Conservation (phyloP, 2,113 vertebrate species). For the Atractosteus spatula region DNA sequence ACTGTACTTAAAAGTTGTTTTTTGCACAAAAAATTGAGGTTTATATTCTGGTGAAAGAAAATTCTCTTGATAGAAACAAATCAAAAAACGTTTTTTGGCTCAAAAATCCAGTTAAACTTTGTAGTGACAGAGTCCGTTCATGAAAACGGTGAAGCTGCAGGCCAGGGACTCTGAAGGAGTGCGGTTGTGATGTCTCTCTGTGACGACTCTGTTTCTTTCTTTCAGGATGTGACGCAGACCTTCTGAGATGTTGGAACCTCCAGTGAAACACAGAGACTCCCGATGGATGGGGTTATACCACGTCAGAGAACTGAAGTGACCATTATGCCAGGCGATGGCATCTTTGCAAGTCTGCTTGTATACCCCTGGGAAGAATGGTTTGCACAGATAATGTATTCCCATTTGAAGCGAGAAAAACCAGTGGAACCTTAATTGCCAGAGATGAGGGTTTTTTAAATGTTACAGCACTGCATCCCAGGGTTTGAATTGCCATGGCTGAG, state of each 20-base stretch:
- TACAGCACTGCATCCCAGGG: slow-evolving; percentile 43
- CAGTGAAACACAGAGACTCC: background rate
- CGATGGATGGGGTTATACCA: slow-evolving; percentile 14
- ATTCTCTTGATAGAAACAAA: too few relatives aligned
- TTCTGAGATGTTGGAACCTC: slow-evolving; percentile 19
- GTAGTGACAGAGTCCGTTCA: too few relatives aligned
- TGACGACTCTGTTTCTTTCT: background rate
- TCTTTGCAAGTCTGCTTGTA: background rate
- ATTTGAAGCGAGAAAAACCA: slow-evolving; percentile 62
- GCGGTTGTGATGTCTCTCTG: background rate
- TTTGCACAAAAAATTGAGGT: too few relatives aligned
- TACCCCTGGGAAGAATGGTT: slow-evolving; percentile 67
- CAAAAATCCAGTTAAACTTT: too few relatives aligned
- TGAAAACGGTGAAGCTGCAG: too few relatives aligned
- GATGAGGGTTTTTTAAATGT: slow-evolving; percentile 61
- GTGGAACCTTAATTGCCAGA: slow-evolving; percentile 50
- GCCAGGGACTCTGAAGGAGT: too few relatives aligned
- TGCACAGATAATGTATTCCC: slow-evolving; percentile 65
- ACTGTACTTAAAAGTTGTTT: too few relatives aligned
- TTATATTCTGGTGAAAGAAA: too few relatives aligned
- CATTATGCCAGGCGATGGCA: slow-evolving; percentile 33
- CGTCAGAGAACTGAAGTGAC: slow-evolving; percentile 25
- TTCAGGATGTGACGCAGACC: slow-evolving; percentile 19
- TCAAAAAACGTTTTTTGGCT: too few relatives aligned
- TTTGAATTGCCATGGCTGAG: slow-evolving; percentile 38